These are phyloP conservation scores for Platycercus adscitus DNA, from an alignment of 2,113 vertebrate genomes.

Conservation along the genomic window DNA sequence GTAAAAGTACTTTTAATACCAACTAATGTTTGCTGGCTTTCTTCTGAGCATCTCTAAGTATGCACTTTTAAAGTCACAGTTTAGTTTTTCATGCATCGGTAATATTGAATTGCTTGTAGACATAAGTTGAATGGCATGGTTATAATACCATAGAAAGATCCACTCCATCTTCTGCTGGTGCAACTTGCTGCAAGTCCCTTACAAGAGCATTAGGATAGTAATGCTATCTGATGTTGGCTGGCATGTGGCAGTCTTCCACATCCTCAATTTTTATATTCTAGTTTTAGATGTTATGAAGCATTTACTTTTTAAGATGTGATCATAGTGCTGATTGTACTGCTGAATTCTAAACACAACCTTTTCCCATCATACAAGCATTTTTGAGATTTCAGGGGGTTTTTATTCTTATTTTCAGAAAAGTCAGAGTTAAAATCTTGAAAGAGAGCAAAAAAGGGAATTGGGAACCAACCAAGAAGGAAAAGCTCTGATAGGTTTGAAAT, in stretches of 20 bases:
- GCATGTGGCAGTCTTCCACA: background rate
- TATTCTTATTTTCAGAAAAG: background rate
- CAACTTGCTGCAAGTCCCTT: background rate
- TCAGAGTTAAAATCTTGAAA: background rate
- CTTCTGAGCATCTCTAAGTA: background rate
- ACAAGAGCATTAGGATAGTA: background rate
- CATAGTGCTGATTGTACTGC: background rate
- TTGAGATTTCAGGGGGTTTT: background rate
- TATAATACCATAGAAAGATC: background rate
- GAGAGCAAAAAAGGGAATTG: background rate
- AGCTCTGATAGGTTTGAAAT: background rate
- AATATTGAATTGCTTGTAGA: background rate
- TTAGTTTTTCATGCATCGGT: background rate
- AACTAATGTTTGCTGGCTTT: background rate
- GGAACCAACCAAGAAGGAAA: background rate
- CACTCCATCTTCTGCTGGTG: background rate
- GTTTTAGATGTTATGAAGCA: background rate
- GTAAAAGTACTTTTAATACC: background rate
- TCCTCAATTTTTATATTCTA: background rate
- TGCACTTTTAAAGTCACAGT: background rate
- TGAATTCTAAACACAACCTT: background rate
- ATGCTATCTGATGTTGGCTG: background rate
- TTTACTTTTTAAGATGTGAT: background rate
- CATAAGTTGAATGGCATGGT: background rate
- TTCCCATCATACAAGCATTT: background rate